Evolutionary conservation across 92 coral and sea anemone species (phyloP).

Genomic region (Ricordea florida): DNA sequence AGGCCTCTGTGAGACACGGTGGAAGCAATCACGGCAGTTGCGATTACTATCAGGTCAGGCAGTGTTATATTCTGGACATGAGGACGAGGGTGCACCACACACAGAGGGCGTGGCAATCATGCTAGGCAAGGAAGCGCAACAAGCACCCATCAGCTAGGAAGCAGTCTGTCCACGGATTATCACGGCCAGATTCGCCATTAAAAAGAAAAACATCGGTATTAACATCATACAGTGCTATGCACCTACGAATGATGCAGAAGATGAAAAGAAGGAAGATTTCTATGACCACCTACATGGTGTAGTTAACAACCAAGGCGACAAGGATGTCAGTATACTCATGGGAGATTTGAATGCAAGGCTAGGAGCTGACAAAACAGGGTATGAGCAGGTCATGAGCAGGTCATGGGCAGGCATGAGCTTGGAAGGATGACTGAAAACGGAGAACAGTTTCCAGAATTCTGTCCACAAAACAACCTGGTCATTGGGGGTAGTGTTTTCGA

Average conservation of each 20-base stretch:
- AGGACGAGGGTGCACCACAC: background rate
- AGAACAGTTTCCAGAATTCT: slow-evolving; percentile 6
- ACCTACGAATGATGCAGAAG: background rate
- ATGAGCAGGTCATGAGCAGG: background rate
- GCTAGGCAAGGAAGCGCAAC: background rate
- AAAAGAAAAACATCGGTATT: background rate
- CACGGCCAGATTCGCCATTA: background rate
- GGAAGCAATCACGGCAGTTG: background rate
- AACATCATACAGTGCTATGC: background rate
- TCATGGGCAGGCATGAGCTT: background rate
- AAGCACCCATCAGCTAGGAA: slow-evolving; percentile 7
- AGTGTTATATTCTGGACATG: slow-evolving; percentile 14
- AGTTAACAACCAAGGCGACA: background rate
- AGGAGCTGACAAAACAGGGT: slow-evolving; percentile 7
- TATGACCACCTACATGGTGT: background rate
- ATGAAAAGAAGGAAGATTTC: background rate
- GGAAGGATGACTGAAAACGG: slow-evolving; percentile 14
- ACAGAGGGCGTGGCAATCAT: background rate
- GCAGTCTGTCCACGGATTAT: background rate
- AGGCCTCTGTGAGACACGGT: slow-evolving; percentile 12
- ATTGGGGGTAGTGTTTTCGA: slow-evolving; percentile 4
- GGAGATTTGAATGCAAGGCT: slow-evolving; percentile 3
- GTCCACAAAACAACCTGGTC: background rate
- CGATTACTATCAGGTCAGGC: slow-evolving; percentile 6
- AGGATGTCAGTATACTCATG: no score